Evolutionary conservation across 2,888 invertebrate species (phyloP).

Genomic region (Metallyticus violacea): DNA sequence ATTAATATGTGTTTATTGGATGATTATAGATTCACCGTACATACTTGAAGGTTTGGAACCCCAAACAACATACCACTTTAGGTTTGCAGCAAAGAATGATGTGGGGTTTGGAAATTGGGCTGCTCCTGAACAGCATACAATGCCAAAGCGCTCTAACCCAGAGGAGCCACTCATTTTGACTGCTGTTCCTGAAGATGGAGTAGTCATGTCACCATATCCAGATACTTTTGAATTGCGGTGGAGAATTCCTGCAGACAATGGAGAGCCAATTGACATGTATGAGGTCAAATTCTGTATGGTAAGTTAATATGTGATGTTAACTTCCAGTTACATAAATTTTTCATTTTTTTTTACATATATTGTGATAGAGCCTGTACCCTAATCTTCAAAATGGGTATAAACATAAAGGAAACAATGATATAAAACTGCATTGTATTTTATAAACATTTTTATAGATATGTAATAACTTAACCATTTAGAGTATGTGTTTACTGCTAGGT

Average conservation of each 20-base stretch:
- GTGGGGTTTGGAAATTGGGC: constrained; percentile 79
- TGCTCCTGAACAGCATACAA: constrained; percentile 60
- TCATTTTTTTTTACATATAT: too few species aligned
- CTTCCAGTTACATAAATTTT: too few species aligned
- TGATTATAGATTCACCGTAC: constrained; percentile 76
- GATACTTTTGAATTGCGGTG: constrained; percentile 80
- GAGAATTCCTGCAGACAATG: constrained; percentile 85
- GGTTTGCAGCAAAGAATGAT: constrained; percentile 81
- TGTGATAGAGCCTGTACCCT: too few species aligned
- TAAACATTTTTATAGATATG: too few species aligned
- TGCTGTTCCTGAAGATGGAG: constrained; percentile 46
- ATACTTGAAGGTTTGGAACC: constrained; percentile 77
- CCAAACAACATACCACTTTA: constrained; percentile 73
- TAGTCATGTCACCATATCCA: constrained; percentile 62
- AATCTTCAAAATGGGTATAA: too few species aligned
- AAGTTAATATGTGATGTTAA: constrained; percentile 43
- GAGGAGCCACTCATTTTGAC: constrained; percentile 66
- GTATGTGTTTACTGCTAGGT: too few species aligned
- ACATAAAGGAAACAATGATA: too few species aligned
- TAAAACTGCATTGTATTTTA: too few species aligned
- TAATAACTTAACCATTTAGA: too few species aligned
- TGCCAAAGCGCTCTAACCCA: constrained; percentile 74
- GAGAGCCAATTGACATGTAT: constrained; percentile 82
- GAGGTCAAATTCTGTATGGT: constrained; percentile 78
- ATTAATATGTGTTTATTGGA: too few species aligned